Evolutionary conservation across 2,888 invertebrate species (phyloP).

Genomic region (Pilophorus perplexus): DNA sequence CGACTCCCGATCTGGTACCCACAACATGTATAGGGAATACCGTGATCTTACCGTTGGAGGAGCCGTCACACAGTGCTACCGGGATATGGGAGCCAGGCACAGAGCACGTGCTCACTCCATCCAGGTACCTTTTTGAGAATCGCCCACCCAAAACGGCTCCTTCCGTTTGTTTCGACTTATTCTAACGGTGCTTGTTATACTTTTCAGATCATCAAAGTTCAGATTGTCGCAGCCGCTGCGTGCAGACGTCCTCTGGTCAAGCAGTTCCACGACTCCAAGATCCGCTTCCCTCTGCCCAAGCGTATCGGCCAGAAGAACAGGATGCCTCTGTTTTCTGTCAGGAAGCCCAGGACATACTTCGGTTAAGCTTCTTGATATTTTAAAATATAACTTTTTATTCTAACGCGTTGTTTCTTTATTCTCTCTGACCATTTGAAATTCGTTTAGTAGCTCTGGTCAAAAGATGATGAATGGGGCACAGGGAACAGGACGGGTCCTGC

Average conservation of each 20-base stretch:
- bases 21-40: conserved; percentile 99
- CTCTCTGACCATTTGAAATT: too few relatives aligned
- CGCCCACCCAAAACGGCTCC: too few relatives aligned
- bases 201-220: conserved; percentile 96
- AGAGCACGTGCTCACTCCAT: conserved; percentile 97
- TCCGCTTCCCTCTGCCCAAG: conserved; percentile 95
- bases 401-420: too few relatives aligned
- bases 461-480: too few relatives aligned
- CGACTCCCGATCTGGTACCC: conserved; percentile 96
- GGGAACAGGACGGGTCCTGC: too few relatives aligned
- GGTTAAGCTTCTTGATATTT: conserved; percentile 55
- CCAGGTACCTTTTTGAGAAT: too few relatives aligned
- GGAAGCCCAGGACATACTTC: conserved; percentile 79
- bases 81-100: conserved; percentile 97
- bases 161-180: too few relatives aligned
- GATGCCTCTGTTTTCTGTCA: conserved; percentile 79
- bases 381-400: too few relatives aligned
- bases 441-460: too few relatives aligned
- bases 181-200: too few relatives aligned
- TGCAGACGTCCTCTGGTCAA: conserved; percentile 93
- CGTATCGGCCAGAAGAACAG: conserved; percentile 79
- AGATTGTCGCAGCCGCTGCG: conserved; percentile 81
- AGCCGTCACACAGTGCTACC: conserved; percentile 96
- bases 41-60: conserved; percentile 92
- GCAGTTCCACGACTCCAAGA: conserved; percentile 96